Evolutionary conservation across 2,888 invertebrate genomes (phyloP), one percentile per base, ranked within the genome.

Genomic region (Sisyra terminalis): DNA sequence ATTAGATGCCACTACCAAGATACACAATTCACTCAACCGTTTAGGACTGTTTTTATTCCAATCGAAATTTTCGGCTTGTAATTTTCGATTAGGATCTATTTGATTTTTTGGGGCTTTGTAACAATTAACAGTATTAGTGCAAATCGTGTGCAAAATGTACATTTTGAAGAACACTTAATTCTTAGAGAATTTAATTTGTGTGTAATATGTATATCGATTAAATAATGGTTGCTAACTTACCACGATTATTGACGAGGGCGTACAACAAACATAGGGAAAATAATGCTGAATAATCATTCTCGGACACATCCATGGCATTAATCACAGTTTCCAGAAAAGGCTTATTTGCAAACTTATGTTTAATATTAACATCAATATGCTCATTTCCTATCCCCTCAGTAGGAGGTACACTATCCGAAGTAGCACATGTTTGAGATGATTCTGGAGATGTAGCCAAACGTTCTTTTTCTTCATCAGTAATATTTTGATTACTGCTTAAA

Each of bases 391-490:
- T 29, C 11, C 42, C 46, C n/a, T 67, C 46, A 46, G 63, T 14
- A 60, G 56, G 9, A 13, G 40, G 9, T 13, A 53, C 50, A 43
- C 55, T 36, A 13, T 54, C 53, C 7, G 52, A 42, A 45, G 47
- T 7, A 47, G 49, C 11, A 18, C 16, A 11, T 32, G 32, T 24
- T 45, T 47, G 42, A 56, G 49, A n/a, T 58, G 48, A 47, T 50
- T 50, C 48, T 58, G 57, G 16, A 56, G 51, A 50, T 5, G 47
- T 52, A 32, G 47, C 48, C 42, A 54, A 48, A 51, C 54, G 58
- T 55, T 87, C 80, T 55, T 94, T 94, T 56, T 94, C 92, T 58
- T 94, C 93, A 55, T 93, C 93, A 0, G 93, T 93, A 14, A 90
- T 84, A 60, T 90, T 92, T 41, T 75, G 66, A 45, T 75, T 63